A percentile compares a stretch with the other conserved stretches of the same genome.
Conservation (phyloP, 2,797 vertebrate species). For the Etheostoma perlongum region DNA sequence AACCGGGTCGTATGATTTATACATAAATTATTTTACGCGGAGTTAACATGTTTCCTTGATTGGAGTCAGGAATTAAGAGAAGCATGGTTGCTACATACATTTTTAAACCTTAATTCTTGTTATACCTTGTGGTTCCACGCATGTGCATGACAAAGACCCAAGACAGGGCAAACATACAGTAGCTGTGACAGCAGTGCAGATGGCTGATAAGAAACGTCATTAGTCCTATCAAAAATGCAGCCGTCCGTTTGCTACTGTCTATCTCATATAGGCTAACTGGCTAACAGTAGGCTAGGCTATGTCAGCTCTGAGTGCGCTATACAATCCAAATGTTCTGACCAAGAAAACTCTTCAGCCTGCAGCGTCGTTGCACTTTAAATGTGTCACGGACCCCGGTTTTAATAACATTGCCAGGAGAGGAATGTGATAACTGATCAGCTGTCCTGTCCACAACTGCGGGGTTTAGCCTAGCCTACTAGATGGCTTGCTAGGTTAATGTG, state of each 20-base stretch:
- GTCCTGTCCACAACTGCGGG: not conserved
- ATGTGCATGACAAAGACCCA: constrained; percentile 57
- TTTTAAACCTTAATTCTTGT: not conserved
- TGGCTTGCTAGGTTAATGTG: not conserved
- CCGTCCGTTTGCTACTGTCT: not conserved
- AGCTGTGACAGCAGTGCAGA: constrained; percentile 39
- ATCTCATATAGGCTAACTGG: not conserved
- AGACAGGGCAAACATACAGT: not conserved
- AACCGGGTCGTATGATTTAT: not conserved
- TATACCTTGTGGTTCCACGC: not conserved
- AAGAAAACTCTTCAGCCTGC: constrained; percentile 3
- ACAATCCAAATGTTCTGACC: not conserved
- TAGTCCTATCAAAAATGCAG: not conserved
- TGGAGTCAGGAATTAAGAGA: not conserved
- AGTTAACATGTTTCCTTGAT: not conserved
- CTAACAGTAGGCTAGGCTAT: no score
- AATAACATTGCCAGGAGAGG: no score
- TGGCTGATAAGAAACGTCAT: constrained; percentile 30
- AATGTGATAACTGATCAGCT: not conserved
- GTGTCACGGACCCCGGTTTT: not conserved
- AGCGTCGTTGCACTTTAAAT: not conserved
- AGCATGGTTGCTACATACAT: not conserved
- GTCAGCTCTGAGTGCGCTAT: not conserved
- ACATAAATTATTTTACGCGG: no score
- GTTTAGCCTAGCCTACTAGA: not conserved